Percentiles rank a stretch among this genome's conserved stretches.
phyloP scores from a whole-genome alignment of 2,113 vertebrate species.

The Cervus canadensis region DNA sequence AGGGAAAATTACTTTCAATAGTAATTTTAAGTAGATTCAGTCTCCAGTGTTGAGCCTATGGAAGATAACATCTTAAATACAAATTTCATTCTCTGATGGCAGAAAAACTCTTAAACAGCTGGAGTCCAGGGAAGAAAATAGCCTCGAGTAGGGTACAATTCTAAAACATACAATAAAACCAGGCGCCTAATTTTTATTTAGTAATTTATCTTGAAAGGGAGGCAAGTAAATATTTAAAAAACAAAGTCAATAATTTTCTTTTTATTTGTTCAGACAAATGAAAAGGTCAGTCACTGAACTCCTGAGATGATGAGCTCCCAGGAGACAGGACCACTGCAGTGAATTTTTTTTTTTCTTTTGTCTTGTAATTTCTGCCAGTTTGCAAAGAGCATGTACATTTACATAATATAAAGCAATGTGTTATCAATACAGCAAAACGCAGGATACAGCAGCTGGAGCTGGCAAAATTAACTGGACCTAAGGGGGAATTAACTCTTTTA shows the following conservation, averaged over 20 bases:
- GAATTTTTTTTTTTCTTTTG: neutral
- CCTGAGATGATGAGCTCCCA: neutral
- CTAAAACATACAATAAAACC: neutral
- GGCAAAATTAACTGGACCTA: neutral
- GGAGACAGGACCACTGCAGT: neutral
- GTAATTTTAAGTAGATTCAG: neutral
- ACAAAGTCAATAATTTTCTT: conserved; percentile 39
- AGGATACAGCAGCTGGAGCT: neutral
- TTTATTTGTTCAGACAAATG: conserved; percentile 44
- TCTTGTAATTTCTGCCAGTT: neutral
- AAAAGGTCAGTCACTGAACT: conserved; percentile 41
- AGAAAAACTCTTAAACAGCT: conserved; percentile 40
- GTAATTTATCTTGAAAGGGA: conserved; percentile 51
- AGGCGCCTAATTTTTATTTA: neutral
- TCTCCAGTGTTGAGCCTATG: neutral
- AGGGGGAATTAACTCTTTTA: neutral
- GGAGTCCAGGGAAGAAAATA: conserved; percentile 41
- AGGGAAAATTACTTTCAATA: neutral
- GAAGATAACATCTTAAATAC: conserved; percentile 35
- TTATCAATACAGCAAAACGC: neutral
- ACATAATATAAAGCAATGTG: neutral
- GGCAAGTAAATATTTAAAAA: conserved; percentile 44
- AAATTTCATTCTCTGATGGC: conserved; percentile 21
- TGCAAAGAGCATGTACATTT: conserved; percentile 6
- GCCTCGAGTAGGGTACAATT: neutral